A percentile compares a stretch with the other conserved stretches of the same genome.
These are phyloP conservation scores for Anseranas semipalmata DNA, from an alignment of 2,113 vertebrate species.

Conservation along the genomic window DNA sequence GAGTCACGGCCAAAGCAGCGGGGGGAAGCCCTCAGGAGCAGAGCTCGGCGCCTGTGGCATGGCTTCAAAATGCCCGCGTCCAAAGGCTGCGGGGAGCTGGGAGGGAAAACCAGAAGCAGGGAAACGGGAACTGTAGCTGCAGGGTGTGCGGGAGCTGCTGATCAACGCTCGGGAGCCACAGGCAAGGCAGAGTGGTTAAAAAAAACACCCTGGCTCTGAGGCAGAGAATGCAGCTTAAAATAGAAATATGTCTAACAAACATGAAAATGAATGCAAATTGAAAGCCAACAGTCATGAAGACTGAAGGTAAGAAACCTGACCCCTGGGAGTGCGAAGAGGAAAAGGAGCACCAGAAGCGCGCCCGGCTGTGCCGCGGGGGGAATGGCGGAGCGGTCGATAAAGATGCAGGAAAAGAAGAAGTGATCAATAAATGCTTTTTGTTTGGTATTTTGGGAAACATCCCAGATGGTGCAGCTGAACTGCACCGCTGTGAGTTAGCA, in stretches of 20 bases:
- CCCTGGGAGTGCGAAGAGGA: neutral
- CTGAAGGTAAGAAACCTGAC: neutral
- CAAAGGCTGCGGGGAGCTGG: neutral
- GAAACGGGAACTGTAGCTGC: neutral
- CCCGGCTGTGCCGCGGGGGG: rapidly evolving
- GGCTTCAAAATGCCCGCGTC: rapidly evolving
- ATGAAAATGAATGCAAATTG: neutral
- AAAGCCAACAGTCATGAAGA: neutral
- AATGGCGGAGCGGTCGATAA: neutral
- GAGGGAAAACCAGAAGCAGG: neutral
- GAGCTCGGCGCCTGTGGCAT: rapidly evolving
- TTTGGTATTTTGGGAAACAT: neutral
- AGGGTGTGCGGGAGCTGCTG: neutral
- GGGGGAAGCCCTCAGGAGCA: rapidly evolving
- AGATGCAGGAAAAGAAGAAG: neutral
- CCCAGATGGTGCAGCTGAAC: neutral
- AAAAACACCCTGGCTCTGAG: neutral
- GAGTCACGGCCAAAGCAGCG: rapidly evolving
- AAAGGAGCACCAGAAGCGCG: rapidly evolving
- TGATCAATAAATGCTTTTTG: neutral
- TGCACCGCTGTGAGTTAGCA: neutral
- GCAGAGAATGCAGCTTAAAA: neutral
- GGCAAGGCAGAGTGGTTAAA: rapidly evolving
- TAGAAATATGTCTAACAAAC: neutral
- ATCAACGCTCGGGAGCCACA: neutral